Conservation (phyloP, 2,113 vertebrate genomes). For the Mobula hypostoma region DNA sequence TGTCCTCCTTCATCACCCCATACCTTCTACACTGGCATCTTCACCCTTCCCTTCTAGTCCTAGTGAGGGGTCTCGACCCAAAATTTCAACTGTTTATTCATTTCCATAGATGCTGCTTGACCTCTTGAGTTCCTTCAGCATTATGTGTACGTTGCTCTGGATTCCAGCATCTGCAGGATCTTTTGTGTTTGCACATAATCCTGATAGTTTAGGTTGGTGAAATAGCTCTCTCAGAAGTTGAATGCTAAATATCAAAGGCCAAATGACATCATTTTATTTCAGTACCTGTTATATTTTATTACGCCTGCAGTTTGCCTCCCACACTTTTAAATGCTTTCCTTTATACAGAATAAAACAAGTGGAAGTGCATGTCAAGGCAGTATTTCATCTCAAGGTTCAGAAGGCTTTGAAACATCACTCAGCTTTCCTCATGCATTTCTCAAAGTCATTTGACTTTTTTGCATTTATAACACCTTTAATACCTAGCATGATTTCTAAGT, state of each 20-base stretch:
- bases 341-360: constrained; percentile 9
- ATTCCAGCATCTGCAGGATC: too few species aligned
- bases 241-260: constrained; percentile 1
- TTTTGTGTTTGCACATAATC: background rate
- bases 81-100: too few species aligned
- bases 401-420: constrained; percentile 14
- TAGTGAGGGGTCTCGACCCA: too few species aligned
- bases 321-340: background rate
- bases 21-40: too few species aligned
- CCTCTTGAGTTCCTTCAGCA: too few species aligned
- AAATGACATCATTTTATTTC: constrained; percentile 2
- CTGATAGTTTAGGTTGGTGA: background rate
- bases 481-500: background rate
- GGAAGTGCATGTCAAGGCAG: background rate
- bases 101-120: too few species aligned
- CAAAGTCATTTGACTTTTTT: background rate
- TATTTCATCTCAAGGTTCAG: constrained; percentile 17
- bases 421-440: background rate
- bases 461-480: background rate
- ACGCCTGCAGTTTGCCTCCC: background rate
- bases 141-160: too few species aligned
- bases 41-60: too few species aligned
- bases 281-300: constrained; percentile 3
- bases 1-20: too few species aligned
- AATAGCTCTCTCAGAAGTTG: background rate